phyloP scores from a whole-genome alignment of 2,113 vertebrate species.

The Apodemus speciosus region DNA sequence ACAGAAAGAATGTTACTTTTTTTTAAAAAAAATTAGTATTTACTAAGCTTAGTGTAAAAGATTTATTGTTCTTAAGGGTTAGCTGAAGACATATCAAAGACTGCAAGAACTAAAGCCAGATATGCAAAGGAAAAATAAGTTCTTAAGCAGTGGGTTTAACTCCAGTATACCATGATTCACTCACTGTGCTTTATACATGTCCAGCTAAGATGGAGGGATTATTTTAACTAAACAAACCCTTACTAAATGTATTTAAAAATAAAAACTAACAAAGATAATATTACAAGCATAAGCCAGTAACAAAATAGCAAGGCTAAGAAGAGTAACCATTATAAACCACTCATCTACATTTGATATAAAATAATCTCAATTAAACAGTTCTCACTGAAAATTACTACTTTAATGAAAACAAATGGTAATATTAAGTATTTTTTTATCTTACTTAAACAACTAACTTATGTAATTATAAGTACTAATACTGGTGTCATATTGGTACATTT shows the following conservation, averaged over 20 bases:
- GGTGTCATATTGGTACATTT: not conserved
- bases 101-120: not conserved
- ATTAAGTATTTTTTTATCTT: conserved; percentile 18
- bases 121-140: not conserved
- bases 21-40: conserved; percentile 38
- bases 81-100: not conserved
- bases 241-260: not conserved
- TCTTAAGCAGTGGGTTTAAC: not conserved
- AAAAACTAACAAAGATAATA: not conserved
- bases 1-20: not conserved
- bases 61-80: conserved; percentile 11
- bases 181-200: not conserved
- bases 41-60: not conserved
- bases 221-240: conserved; percentile 31
- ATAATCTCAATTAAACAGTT: conserved; percentile 5
- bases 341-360: not conserved
- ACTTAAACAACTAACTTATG: not conserved
- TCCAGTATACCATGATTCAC: not conserved
- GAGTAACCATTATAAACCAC: not conserved
- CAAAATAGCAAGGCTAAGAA: not conserved
- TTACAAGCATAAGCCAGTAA: conserved; percentile 17
- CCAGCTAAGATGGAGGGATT: not conserved
- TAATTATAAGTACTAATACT: not conserved
- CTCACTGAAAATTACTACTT: conserved; percentile 29
- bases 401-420: not conserved